Percentiles rank a stretch among this genome's conserved stretches.
Conservation (phyloP, 2,888 invertebrate genomes). For the Cactoblastis cactorum region DNA sequence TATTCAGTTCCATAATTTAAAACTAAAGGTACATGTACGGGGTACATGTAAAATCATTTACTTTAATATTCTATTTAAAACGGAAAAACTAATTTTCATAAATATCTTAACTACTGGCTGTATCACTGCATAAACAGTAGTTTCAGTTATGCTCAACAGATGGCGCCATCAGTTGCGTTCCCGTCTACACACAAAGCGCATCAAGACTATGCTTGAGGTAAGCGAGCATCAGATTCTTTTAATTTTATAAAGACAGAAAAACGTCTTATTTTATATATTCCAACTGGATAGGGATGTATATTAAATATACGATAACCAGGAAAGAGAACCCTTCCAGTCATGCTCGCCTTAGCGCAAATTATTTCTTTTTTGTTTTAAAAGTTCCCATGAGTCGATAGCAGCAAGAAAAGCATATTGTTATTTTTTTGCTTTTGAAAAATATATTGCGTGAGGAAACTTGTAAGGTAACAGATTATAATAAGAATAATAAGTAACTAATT, state of each 20-base stretch:
- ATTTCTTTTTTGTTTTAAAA: constrained; percentile 1
- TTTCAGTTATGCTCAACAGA: not conserved
- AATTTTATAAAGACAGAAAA: too few species aligned
- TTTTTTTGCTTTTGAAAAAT: too few species aligned
- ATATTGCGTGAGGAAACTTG: too few species aligned
- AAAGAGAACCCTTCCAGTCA: constrained; percentile 9
- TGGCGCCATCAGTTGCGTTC: constrained; percentile 1
- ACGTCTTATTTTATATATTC: not conserved
- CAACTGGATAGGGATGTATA: not conserved
- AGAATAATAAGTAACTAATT: not conserved
- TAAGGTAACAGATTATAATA: not conserved
- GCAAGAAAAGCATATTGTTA: too few species aligned
- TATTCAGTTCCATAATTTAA: too few species aligned
- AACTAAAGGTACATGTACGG: too few species aligned
- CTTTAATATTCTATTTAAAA: too few species aligned
- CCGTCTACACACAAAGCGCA: not conserved
- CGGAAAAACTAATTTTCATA: too few species aligned
- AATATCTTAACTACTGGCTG: too few species aligned
- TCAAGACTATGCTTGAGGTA: not conserved
- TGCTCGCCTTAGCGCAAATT: constrained; percentile 9
- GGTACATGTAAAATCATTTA: too few species aligned
- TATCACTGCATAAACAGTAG: not conserved
- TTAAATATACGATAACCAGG: not conserved
- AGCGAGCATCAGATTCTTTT: too few species aligned
- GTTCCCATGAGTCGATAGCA: too few species aligned